Evolutionary conservation across 2,113 vertebrate genomes (phyloP).

Genomic region (Gnathonemus longibarbis): DNA sequence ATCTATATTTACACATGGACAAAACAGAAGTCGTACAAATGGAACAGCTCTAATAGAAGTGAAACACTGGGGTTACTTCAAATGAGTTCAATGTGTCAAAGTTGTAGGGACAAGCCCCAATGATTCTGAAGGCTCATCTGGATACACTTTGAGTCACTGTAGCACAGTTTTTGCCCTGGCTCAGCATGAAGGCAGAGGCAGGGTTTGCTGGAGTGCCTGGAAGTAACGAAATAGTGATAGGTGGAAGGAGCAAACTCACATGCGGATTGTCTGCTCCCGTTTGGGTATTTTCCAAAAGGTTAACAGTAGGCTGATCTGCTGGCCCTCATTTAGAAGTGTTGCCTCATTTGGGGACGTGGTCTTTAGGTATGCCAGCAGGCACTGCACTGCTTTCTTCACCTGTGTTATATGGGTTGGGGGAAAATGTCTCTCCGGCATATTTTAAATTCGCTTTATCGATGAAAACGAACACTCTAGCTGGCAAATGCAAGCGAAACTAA

Average conservation of each 20-base stretch:
- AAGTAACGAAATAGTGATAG: background rate
- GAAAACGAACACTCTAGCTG: background rate
- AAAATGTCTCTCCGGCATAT: slow-evolving; percentile 8
- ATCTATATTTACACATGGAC: background rate
- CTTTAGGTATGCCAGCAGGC: slow-evolving; percentile 64
- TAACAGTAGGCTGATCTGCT: slow-evolving; percentile 69
- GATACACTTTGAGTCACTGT: slow-evolving; percentile 36
- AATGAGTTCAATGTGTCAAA: slow-evolving; percentile 32
- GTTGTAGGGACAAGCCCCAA: slow-evolving; percentile 42
- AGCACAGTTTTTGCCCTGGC: slow-evolving; percentile 29
- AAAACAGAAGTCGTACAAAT: background rate
- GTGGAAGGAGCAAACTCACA: slow-evolving; percentile 57
- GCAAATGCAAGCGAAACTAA: background rate
- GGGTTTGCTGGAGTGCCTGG: slow-evolving; percentile 35
- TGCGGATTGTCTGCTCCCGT: slow-evolving; percentile 58
- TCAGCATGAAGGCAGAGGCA: slow-evolving; percentile 30
- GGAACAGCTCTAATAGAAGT: background rate
- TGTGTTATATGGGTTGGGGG: slow-evolving; percentile 32
- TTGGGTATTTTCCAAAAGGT: slow-evolving; percentile 80
- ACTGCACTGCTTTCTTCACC: slow-evolving; percentile 75
- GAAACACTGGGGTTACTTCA: background rate
- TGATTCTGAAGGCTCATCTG: slow-evolving; percentile 28
- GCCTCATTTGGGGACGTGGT: slow-evolving; percentile 43
- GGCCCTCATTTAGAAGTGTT: slow-evolving; percentile 61
- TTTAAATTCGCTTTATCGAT: background rate